A percentile compares a stretch with the other conserved stretches of the same genome.
These are phyloP conservation scores for Cynopterus sphinx DNA, from an alignment of 2,797 vertebrate genomes.

Conservation along the genomic window DNA sequence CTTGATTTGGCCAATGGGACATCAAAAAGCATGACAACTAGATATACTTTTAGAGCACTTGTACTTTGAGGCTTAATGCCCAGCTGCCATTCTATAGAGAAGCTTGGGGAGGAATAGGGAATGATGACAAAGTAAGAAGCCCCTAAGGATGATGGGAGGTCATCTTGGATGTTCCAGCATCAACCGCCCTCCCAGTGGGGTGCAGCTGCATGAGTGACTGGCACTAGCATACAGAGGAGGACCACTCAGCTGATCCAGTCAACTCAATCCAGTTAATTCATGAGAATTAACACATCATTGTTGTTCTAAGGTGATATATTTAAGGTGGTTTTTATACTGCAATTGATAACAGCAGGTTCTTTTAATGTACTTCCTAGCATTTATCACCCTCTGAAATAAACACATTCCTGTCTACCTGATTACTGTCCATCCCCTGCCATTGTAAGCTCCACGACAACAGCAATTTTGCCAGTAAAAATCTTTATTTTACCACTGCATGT, in stretches of 20 bases:
- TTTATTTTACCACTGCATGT: not conserved
- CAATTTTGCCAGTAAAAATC: not conserved
- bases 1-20: not conserved
- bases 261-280: not conserved
- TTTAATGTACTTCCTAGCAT: not conserved
- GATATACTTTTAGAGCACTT: not conserved
- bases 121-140: not conserved
- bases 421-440: not conserved
- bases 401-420: not conserved
- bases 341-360: not conserved
- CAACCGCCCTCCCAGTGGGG: not conserved
- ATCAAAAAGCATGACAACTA: not conserved
- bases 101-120: not conserved
- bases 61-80: not conserved
- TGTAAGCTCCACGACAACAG: not conserved
- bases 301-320: not conserved
- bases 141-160: not conserved
- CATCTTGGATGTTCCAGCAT: not conserved
- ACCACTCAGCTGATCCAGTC: not conserved
- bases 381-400: not conserved
- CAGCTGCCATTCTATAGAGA: not conserved
- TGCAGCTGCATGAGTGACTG: not conserved
- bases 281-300: not conserved
- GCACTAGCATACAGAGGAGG: not conserved
- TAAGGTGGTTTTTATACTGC: not conserved